phyloP scores from a whole-genome alignment of 2,797 vertebrate species.

The Labeo calbasu region DNA sequence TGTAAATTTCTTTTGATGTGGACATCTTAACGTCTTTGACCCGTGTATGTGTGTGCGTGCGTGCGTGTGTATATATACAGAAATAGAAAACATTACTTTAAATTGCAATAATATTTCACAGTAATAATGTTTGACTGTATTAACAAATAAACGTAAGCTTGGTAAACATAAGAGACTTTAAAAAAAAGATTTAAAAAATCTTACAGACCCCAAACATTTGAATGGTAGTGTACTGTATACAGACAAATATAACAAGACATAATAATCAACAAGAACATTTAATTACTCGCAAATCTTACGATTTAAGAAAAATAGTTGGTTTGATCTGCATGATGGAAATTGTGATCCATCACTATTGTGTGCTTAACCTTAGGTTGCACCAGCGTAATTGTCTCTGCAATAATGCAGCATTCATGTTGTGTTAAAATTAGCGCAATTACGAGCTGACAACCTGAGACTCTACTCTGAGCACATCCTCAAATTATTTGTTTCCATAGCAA shows the following conservation, averaged over 20 bases:
- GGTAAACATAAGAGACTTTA: neutral
- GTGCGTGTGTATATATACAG: too few relatives aligned
- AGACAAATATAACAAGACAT: neutral
- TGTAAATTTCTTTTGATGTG: too few relatives aligned
- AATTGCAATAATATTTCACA: neutral
- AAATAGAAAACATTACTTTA: neutral
- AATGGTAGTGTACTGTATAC: neutral
- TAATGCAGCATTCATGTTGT: conserved; percentile 1
- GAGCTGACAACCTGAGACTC: conserved; percentile 13
- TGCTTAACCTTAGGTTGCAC: conserved; percentile 6
- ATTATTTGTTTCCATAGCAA: conserved; percentile 13
- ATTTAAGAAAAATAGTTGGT: neutral
- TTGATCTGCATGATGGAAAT: neutral
- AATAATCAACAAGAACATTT: neutral
- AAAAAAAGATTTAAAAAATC: neutral
- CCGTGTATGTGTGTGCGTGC: too few relatives aligned
- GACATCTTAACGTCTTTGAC: too few relatives aligned
- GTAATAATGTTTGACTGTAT: neutral
- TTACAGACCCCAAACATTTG: neutral
- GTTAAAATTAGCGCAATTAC: conserved; percentile 14
- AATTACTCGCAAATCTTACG: neutral
- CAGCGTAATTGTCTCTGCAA: neutral
- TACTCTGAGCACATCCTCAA: neutral
- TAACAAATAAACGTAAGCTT: neutral
- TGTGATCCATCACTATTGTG: neutral